Evolutionary conservation across 64 coral and sea anemone genomes (phyloP), one percentile per base, ranked within the genome.

Genomic region (Anthopleura sola): DNA sequence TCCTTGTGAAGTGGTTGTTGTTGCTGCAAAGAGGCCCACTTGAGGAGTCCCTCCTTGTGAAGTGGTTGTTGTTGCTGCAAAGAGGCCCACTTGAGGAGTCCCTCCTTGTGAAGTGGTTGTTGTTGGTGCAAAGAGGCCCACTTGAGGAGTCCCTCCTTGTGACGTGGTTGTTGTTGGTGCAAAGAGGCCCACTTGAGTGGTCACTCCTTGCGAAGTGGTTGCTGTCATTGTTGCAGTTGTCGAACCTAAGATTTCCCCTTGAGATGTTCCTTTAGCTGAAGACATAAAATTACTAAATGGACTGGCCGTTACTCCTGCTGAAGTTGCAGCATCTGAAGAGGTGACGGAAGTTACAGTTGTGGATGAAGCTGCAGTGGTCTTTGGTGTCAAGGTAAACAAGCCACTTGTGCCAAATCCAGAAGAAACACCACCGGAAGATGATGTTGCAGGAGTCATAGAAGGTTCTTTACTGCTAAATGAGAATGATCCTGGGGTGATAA

Each of bases 351-450:
- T 32, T 14, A 34, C 28, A 32, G 64, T 15, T 71, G 66, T 71
- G 31, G 66, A 32, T 14, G 28, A 31, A 14, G 66, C 26, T 71
- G 66, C 29, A 34, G 60, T 24, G 3, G 87, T 69, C 58, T 50
- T 89, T 14, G 57, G 46, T 56, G n/a, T 32, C 17, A 66, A 66
- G 31, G 33, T 66, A 37, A 89, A 89, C 60, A 83, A 29, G 37
- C 87, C 87, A 71, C 60, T 19, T 37, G 51, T 23, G 40, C 54
- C 14, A 6, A 20, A 2, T 20, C 32, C 79, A 32, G 87, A 89
- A 23, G 86, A 39, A 15, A 46, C 60, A 58, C 38, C 60, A 58
- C 38, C 37, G 20, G 13, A 15, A 6, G 77, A 21, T 62, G 87
- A 24, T 18, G 75, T 12, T 26, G 5, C 34, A 1, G 55, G 5